Evolutionary conservation across 2,113 vertebrate species (phyloP), one percentile per base, ranked within the genome.

Genomic region (Benitochromis conjunctus): DNA sequence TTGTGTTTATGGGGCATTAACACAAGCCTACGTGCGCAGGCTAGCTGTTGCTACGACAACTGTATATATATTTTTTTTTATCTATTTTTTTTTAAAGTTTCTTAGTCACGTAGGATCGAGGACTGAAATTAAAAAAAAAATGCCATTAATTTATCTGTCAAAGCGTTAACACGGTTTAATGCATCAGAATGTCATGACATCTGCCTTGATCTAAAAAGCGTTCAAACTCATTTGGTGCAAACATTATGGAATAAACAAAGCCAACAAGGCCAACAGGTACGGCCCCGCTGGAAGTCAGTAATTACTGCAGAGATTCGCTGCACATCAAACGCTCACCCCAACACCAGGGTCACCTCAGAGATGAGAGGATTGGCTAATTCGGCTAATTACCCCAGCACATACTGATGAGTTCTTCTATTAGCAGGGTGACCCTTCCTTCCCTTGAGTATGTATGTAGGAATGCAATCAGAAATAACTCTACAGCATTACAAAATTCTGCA

Each of bases 331-430:
- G 60, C 85, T 92, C 87, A 93, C 86, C 88, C 79, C 36, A 89
- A 91, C 90, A 91, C 91, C 56, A 74, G 88, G 94, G 95, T 95
- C 94, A 94, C 85, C 86, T 89, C 86, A 82, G 87, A 89, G 93
- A 94, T 88, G 90, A 92, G 91, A 88, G 93, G 89, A 92, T 92
- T 88, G 90, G 84, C 87, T 95, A 96, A 95, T 95, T 95, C 54
- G 46, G 91, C 95, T 96, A 96, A 96, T 96, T 96, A 95, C 90
- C 91, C 94, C 82, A 91, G 88, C 89, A 95, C 85, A 92, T 86
- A 86, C 89, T 93, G 92, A 95, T 95, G 94, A 94, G 92, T 85
- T 91, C 90, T 88, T 94, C 94, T 92, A 96, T 96, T 96, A 96
- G 94, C 55, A 62, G 92, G 93, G 93, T 94, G 94, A 88, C 69